phyloP scores from a whole-genome alignment of 2,797 vertebrate species.

The Parauchenoglanis punctatus region DNA sequence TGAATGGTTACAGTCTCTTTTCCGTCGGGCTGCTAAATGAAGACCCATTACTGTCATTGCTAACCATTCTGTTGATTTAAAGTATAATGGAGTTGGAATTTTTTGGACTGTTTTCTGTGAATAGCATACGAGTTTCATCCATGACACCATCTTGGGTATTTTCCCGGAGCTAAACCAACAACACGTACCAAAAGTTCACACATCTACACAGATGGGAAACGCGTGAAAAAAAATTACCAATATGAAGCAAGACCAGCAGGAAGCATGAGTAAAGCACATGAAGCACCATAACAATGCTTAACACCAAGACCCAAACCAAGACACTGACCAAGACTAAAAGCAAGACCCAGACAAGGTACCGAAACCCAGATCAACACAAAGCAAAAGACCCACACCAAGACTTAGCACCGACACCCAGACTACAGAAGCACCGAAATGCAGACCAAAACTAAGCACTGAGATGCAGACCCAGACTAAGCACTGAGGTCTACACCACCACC shows the following conservation, averaged over 20 bases:
- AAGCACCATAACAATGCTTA: not conserved
- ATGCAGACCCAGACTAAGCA: not conserved
- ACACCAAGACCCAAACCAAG: not conserved
- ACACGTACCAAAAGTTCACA: not conserved
- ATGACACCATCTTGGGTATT: not conserved
- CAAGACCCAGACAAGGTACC: not conserved
- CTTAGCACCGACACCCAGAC: not conserved
- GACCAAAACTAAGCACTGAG: not conserved
- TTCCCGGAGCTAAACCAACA: no score
- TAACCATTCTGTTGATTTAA: not conserved
- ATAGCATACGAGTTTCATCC: not conserved
- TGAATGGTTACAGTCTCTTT: no score
- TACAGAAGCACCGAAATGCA: not conserved
- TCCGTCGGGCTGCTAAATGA: not conserved
- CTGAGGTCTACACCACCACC: not conserved
- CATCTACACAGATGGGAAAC: not conserved
- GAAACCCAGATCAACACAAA: not conserved
- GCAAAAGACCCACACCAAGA: not conserved
- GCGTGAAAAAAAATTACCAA: no score
- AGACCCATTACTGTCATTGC: no score
- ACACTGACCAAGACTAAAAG: not conserved
- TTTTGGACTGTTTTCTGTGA: not conserved
- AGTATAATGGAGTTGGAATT: not conserved
- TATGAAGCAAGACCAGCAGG: not conserved
- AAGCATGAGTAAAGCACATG: no score